These are phyloP conservation scores for Plusia festucae DNA, from an alignment of 2,888 invertebrate species.

Conservation along the genomic window DNA sequence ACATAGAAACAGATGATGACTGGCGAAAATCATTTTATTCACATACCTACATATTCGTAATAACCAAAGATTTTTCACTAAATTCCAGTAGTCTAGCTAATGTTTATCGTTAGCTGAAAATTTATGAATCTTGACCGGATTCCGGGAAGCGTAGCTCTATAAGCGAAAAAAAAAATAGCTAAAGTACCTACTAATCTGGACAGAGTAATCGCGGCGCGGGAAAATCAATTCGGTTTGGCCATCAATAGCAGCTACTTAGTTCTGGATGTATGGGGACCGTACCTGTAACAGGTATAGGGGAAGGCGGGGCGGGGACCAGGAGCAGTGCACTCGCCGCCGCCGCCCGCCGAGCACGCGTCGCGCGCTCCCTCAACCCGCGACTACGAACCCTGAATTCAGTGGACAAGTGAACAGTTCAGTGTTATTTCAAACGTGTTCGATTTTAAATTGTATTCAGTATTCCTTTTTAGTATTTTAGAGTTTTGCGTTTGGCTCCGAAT, in stretches of 20 bases:
- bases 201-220: conserved; percentile 63
- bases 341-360: conserved; percentile 73
- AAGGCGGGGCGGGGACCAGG: conserved; percentile 73
- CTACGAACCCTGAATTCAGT: conserved; percentile 62
- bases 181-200: conserved; percentile 35
- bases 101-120: conserved; percentile 64
- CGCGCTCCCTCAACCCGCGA: conserved; percentile 64
- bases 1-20: conserved; percentile 43
- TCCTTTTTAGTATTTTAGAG: conserved; percentile 22
- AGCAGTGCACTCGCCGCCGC: conserved; percentile 80
- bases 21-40: conserved; percentile 51
- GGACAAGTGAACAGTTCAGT: conserved; percentile 67
- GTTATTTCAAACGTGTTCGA: conserved; percentile 32
- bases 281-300: conserved; percentile 85
- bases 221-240: conserved; percentile 85
- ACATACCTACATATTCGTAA: conserved; percentile 56
- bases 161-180: conserved; percentile 54
- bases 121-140: conserved; percentile 64
- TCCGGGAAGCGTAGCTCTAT: conserved; percentile 57
- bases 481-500: conserved; percentile 30
- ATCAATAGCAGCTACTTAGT: conserved; percentile 86
- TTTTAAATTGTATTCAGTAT: conserved; percentile 17
- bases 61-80: conserved; percentile 56
- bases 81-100: conserved; percentile 56
- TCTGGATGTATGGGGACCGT: conserved; percentile 75